phyloP scores from a whole-genome alignment of 1,140 invertebrate species.

The Macrobrachium nipponense region DNA sequence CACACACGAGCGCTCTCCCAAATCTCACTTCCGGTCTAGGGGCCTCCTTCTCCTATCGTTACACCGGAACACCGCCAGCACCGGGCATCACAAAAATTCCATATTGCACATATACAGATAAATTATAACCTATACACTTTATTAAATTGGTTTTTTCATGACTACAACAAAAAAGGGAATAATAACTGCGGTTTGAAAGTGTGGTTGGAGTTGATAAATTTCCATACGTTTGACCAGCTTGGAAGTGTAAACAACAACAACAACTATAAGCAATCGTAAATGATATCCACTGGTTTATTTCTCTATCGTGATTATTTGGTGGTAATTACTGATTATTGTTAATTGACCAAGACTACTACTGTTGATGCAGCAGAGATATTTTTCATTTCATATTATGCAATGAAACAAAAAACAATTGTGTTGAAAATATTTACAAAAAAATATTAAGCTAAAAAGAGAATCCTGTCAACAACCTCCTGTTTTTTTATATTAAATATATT shows the following conservation, averaged over 20 bases:
- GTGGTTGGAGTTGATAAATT: too few relatives aligned
- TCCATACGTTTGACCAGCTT: too few relatives aligned
- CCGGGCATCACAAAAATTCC: constrained; percentile 27
- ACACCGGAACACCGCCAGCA: constrained; percentile 8
- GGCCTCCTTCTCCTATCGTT: neutral
- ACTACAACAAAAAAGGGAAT: constrained; percentile 5
- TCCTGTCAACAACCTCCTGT: too few relatives aligned
- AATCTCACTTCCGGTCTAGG: neutral
- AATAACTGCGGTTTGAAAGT: neutral
- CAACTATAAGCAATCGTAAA: neutral
- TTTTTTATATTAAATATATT: too few relatives aligned
- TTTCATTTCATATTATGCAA: too few relatives aligned
- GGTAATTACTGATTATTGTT: neutral
- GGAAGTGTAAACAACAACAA: neutral
- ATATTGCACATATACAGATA: constrained; percentile 38
- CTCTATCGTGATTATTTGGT: constrained; percentile 15
- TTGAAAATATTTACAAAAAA: neutral
- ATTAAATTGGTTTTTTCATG: neutral
- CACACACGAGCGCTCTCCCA: too few relatives aligned
- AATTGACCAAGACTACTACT: constrained; percentile 51
- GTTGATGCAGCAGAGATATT: too few relatives aligned
- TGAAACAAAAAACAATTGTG: too few relatives aligned
- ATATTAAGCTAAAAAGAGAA: neutral
- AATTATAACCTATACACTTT: constrained; percentile 10
- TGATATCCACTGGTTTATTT: constrained; percentile 11